Evolutionary conservation across 2,888 invertebrate genomes (phyloP), one percentile per base, ranked within the genome.

Genomic region (Cheilosia soror): DNA sequence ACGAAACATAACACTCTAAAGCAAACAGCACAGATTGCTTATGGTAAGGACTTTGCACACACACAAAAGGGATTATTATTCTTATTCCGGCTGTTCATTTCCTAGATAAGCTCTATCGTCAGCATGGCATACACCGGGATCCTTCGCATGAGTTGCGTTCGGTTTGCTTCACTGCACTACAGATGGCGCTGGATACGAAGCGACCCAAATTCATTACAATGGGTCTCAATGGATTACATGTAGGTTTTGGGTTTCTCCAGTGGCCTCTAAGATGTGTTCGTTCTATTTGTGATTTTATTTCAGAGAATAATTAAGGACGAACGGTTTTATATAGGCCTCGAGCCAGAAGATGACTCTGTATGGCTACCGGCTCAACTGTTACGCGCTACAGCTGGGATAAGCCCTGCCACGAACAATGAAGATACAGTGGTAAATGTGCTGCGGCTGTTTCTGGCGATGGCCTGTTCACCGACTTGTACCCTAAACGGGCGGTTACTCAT

Each of bases 281-380:
- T 20, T 33, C 55, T 55, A 71, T 47, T 53, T 53, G 2, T 25
- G 13, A 15, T 11, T 37, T 37, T 37, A 20, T 44, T 80, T 47
- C 91, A 98, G 98, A 96, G 96, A 94, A 95, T 98, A 89, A 94
- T 98, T 31, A 95, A 97, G 87, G 98, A 98, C 93, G 97, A 98
- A 90, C 94, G 98, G 76, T 98, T 98, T 91, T 97, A 98, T 91
- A 95, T 97, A 20, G 96, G 97, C 29, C 95, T 96, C 87, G 98
- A 98, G 90, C 96, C 97, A 0, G 98, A 98, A 92, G 97, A 97
- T 91, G 98, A 98, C 92, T 97, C 97, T 0, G 93, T 97, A 57
- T 98, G 98, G 98, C 93, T 98, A 90, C 98, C 98, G 5, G 96
- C 97, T 2, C 98, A 98, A 92, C 94, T 98, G 75, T 93, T 98